Base-by-base conservation (phyloP, 2,888 invertebrate species). In the Argyresthia albistria region DNA sequence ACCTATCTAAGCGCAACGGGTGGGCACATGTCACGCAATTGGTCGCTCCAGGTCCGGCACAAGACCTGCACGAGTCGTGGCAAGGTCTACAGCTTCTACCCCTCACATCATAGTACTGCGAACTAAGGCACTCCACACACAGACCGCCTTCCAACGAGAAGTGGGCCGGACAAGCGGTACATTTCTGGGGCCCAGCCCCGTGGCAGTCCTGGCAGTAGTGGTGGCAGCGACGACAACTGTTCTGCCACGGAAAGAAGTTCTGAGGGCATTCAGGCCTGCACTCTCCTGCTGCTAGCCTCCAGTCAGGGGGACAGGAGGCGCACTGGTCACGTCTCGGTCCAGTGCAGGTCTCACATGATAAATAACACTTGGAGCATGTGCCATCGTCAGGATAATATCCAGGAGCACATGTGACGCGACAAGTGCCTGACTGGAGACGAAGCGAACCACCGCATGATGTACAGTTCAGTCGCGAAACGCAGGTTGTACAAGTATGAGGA, bases 361-460 rank as follows among this genome's bases (percentile, higher is more conserved):
- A 88, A 69, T 95, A 94, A 69, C 96, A 96, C 66, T 94, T 93
- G 46, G 93, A 90, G 73, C 96, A 96, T 43, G 91, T 91, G 11
- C 95, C 95, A 53, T 94, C 91, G 72, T 96, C 96, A 63, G 95
- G 95, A 80, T 94, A 96, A 74, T 95, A 96, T 8, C 95, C 95
- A 61, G 69, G 88, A 12, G 94, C 93, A 66, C 96, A 96, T 0
- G 93, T 92, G 1, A 93, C 92, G 55, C 93, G 88, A 73, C 96
- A 96, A 54, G 94, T 94, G 46, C 95, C 95, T 59, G 93, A 94
- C 76, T 96, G 94, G 52, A 96, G 81, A 69, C 94, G 91, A 62
- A 95, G 89, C 50, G 93, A 93, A 55, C 91, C 90, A 48, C 91
- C 89, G 70, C 96, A 96, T 51, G 92, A 89, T 0, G 94, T 94